These are phyloP conservation scores for Hydrochoerus hydrochaeris DNA, from an alignment of 2,113 vertebrate genomes.

Conservation along the genomic window DNA sequence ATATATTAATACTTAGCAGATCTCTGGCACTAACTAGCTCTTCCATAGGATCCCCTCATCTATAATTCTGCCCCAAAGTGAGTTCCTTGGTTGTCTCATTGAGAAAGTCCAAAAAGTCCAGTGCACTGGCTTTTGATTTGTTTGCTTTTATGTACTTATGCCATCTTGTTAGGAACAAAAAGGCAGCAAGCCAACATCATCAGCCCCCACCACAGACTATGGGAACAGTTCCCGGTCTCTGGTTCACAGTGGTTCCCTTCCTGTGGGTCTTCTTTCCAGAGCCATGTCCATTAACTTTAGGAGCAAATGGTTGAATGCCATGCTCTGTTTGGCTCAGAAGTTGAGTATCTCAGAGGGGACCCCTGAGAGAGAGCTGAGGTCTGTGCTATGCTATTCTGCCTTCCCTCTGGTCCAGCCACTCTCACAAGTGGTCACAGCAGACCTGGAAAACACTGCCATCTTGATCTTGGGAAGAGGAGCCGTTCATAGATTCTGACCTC, in stretches of 20 bases:
- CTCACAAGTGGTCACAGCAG: background rate
- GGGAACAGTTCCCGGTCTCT: constrained; percentile 50
- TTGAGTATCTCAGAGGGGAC: background rate
- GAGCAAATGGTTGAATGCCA: background rate
- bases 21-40: background rate
- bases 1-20: background rate
- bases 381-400: background rate
- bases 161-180: constrained; percentile 34
- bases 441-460: background rate
- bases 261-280: constrained; percentile 52
- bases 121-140: constrained; percentile 25
- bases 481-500: constrained; percentile 4
- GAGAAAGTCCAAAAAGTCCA: background rate
- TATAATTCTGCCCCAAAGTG: background rate
- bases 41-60: background rate
- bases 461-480: background rate
- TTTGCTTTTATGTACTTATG: constrained; percentile 34
- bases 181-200: background rate
- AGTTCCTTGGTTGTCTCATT: background rate
- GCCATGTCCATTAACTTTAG: constrained; percentile 18
- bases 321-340: background rate
- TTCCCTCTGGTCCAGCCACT: rapidly evolving
- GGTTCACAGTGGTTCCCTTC: constrained; percentile 36
- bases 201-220: constrained; percentile 5
- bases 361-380: background rate